Conservation (phyloP, 2,797 vertebrate genomes). For the Poeciliopsis paucimaculata region DNA sequence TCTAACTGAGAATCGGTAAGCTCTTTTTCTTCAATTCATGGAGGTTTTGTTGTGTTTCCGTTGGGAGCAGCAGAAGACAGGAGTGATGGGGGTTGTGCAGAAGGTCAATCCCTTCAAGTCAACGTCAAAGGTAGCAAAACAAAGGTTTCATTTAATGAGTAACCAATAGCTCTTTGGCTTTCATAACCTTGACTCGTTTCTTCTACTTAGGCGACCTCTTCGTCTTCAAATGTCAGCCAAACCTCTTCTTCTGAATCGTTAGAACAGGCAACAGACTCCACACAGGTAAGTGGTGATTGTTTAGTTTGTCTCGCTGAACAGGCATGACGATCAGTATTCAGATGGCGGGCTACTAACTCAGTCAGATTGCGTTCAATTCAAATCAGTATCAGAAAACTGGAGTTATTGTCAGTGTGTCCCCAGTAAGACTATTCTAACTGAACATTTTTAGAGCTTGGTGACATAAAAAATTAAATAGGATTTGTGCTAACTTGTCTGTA, state of each 20-base stretch:
- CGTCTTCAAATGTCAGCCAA: slow-evolving; percentile 11
- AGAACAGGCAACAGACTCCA: slow-evolving; percentile 20
- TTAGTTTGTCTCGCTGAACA: background rate
- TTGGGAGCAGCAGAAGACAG: slow-evolving; percentile 37
- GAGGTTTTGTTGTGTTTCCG: background rate
- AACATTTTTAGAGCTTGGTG: background rate
- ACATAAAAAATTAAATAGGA: background rate
- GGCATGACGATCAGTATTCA: background rate
- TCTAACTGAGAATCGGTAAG: background rate
- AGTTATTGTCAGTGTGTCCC: background rate
- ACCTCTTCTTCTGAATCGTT: slow-evolving; percentile 51
- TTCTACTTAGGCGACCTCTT: slow-evolving; percentile 25
- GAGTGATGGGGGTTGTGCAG: slow-evolving; percentile 67
- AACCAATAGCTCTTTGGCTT: background rate
- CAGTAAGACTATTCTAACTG: background rate
- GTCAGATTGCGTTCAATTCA: background rate
- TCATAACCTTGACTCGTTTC: background rate
- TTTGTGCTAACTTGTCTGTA: background rate
- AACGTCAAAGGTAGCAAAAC: slow-evolving; percentile 43
- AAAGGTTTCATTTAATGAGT: background rate
- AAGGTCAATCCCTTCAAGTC: slow-evolving; percentile 74
- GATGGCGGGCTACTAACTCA: background rate
- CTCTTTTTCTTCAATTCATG: background rate
- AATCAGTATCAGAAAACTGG: background rate
- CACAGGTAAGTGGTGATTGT: slow-evolving; percentile 53